Evolutionary conservation across 2,113 vertebrate species (phyloP).

Genomic region (Camelus bactrianus): DNA sequence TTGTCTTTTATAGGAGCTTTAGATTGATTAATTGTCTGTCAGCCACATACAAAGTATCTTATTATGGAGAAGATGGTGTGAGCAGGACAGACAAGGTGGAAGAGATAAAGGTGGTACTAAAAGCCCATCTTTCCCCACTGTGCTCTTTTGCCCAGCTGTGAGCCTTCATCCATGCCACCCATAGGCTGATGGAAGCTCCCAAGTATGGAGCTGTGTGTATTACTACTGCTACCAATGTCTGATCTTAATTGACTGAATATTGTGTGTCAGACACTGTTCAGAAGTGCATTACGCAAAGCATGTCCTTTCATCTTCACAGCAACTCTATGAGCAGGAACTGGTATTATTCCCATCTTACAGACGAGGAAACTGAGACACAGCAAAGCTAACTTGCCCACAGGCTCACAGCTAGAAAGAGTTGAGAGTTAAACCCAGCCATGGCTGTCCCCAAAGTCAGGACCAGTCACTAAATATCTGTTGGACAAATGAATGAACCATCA

Average conservation of each 20-base stretch:
- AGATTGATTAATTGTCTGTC: not conserved
- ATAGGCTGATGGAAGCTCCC: not conserved
- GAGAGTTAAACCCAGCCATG: not conserved
- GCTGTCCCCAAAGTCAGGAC: not conserved
- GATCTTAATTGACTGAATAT: not conserved
- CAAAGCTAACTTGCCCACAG: not conserved
- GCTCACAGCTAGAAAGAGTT: not conserved
- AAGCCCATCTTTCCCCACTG: not conserved
- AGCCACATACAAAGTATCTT: not conserved
- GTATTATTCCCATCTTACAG: not conserved
- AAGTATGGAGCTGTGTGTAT: not conserved
- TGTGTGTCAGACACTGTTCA: not conserved
- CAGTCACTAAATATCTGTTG: not conserved
- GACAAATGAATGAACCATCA: not conserved
- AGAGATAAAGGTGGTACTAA: not conserved
- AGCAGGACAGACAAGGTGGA: not conserved
- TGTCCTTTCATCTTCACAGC: not conserved
- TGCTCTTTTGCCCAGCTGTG: not conserved
- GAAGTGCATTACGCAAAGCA: slow-evolving; percentile 7
- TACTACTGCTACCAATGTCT: not conserved
- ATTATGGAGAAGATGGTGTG: not conserved
- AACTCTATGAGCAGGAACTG: not conserved
- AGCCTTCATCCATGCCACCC: not conserved
- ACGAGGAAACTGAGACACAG: not conserved
- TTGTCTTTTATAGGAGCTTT: not conserved